Base-by-base conservation (phyloP, 2,888 invertebrate genomes). In the Chalcis sispes region DNA sequence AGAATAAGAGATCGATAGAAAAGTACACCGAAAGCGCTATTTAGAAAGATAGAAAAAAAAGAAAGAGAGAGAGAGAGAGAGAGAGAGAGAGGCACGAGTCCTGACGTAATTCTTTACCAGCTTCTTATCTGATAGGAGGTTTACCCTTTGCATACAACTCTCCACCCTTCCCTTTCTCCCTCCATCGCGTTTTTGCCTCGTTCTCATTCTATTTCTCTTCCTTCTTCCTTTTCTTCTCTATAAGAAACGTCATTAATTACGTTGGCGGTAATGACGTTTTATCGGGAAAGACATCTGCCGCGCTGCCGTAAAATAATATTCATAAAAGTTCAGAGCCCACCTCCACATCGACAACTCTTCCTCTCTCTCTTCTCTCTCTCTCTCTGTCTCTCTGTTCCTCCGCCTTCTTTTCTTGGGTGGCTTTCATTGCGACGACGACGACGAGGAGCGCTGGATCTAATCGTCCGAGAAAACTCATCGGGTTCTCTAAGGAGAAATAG, bases 221-320 rank as follows among this genome's bases (percentile, higher is more conserved):
- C 69, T 73, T 72, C 65, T 42, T 56, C 69, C 69, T 56, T 54
- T 75, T 74, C 77, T 52, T 73, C 46, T 77, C 72, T 75, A 62
- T 75, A 71, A 79, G 79, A 72, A 77, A 82, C 80, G 82, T 88
- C 88, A 88, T 89, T 89, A 89, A 89, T 88, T 89, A 89, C 84
- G 76, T 48, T 79, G 77, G 79, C 79, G 82, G 82, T 79, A 79
- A 82, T 80, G 84, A 83, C 82, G 80, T 85, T 84, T 87, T 88
- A 88, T 88, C 88, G 88, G 82, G 79, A 85, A 87, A 86, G 87
- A 88, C 88, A 88, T 89, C 88, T 81, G 81, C 81, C 70, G 84
- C 83, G 84, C 83, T n/a, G 46, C 3, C 83, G 85, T 87, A 86
- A 88, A 88, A 88, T 89, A 88, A 88, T 88, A 88, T 89, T 88